phyloP scores from a whole-genome alignment of 1,140 invertebrate species.

The Dendrolimus punctatus region DNA sequence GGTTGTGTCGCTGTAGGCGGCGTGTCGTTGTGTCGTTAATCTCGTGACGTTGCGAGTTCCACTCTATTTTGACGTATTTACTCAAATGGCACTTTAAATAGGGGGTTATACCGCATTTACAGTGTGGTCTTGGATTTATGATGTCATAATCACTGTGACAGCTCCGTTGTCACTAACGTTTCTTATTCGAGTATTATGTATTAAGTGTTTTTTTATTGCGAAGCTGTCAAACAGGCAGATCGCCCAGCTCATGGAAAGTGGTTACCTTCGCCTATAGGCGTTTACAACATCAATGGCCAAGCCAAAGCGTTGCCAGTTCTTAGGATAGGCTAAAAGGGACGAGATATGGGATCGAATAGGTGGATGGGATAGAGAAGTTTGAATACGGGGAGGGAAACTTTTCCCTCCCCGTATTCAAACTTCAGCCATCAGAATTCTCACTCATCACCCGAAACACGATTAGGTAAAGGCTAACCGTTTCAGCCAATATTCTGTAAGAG shows the following conservation, averaged over 20 bases:
- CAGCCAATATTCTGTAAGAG: no score
- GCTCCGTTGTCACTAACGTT: neutral
- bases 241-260: neutral
- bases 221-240: neutral
- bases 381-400: no score
- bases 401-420: no score
- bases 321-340: no score
- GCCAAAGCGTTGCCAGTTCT: no score
- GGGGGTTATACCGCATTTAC: constrained; percentile 3
- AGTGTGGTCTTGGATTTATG: neutral
- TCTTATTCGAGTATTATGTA: neutral
- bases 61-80: constrained; percentile 19
- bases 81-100: constrained; percentile 19
- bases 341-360: no score
- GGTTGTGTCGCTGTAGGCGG: constrained; percentile 10
- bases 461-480: no score
- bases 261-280: no score
- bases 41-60: constrained; percentile 15
- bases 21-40: constrained; percentile 19
- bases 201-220: neutral
- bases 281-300: no score
- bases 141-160: neutral
- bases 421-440: no score
- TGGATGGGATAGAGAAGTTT: no score
- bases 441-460: no score